These are phyloP conservation scores for Mimas tiliae DNA, from an alignment of 2,888 invertebrate species.

Conservation along the genomic window DNA sequence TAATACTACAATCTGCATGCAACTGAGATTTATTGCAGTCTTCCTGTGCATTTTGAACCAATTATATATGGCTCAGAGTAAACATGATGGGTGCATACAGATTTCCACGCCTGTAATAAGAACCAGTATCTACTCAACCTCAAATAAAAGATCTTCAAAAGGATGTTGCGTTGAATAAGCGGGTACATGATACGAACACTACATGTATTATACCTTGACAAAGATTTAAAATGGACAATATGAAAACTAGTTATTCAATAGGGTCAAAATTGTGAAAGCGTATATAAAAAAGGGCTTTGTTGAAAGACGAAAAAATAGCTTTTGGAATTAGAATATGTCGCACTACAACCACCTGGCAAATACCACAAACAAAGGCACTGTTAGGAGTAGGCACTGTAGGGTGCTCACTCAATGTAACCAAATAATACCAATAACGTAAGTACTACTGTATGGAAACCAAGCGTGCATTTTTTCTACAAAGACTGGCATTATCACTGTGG, in stretches of 20 bases:
- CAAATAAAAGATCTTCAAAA: neutral
- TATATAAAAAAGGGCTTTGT: no score
- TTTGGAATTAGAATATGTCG: no score
- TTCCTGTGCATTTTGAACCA: slow-evolving; percentile 25
- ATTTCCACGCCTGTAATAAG: neutral
- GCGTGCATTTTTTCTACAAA: no score
- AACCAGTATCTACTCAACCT: neutral
- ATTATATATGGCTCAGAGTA: slow-evolving; percentile 19
- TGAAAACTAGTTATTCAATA: neutral
- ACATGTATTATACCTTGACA: no score
- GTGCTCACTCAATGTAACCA: neutral
- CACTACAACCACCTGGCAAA: neutral
- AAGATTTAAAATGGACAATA: no score
- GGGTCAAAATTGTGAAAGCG: neutral
- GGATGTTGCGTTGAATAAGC: neutral
- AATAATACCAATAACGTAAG: no score
- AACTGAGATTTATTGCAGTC: slow-evolving; percentile 15
- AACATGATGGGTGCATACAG: neutral
- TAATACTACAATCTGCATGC: neutral
- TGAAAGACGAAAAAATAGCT: no score
- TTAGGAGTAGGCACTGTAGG: neutral
- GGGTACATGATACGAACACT: neutral
- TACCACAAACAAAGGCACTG: neutral
- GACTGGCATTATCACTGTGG: no score
- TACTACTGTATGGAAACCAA: no score